Base-by-base conservation (phyloP, 1,140 invertebrate species). In the Neelides sp. region DNA sequence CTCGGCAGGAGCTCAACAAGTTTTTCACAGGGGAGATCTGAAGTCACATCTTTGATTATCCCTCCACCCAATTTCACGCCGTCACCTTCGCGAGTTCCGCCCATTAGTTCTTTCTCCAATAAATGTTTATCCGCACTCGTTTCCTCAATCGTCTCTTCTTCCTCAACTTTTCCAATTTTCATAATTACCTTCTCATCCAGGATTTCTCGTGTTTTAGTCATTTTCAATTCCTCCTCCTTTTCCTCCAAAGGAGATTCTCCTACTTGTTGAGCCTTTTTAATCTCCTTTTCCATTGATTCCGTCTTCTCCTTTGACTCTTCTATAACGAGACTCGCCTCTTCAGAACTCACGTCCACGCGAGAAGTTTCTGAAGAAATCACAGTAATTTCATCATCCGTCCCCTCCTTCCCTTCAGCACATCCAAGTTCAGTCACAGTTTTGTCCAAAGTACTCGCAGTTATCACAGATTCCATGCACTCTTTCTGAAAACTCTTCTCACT, bases 51-150 rank as follows among this genome's bases (percentile, higher is more conserved):
- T 28, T 39, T 17, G n/a, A 27, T 19, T 2, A 36, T 15, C 32
- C 46, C 46, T 8, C 45, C 49, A 35, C 4, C 32, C 1, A 12
- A 17, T 48, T 48, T 20, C 45, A n/a, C n/a, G n/a, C n/a, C n/a
- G n/a, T n/a, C n/a, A n/a, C n/a, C n/a, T n/a, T n/a, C n/a, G n/a
- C n/a, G n/a, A n/a, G n/a, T n/a, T n/a, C n/a, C n/a, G n/a, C n/a
- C n/a, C n/a, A n/a, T n/a, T n/a, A n/a, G n/a, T n/a, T n/a, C n/a
- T n/a, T n/a, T n/a, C n/a, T n/a, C n/a, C n/a, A n/a, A n/a, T n/a
- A n/a, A n/a, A n/a, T n/a, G n/a, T n/a, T n/a, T n/a, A n/a, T 22
- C 20, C 22, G 13, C 10, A 23, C 30, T 37, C 36, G 13, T 22
- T 2, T 10, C n/a, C 15, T 48, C 27, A 20, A 20, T 34, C 44